These are phyloP conservation scores for Catharus bicknelli DNA, from an alignment of 2,113 vertebrate genomes.

Conservation along the genomic window DNA sequence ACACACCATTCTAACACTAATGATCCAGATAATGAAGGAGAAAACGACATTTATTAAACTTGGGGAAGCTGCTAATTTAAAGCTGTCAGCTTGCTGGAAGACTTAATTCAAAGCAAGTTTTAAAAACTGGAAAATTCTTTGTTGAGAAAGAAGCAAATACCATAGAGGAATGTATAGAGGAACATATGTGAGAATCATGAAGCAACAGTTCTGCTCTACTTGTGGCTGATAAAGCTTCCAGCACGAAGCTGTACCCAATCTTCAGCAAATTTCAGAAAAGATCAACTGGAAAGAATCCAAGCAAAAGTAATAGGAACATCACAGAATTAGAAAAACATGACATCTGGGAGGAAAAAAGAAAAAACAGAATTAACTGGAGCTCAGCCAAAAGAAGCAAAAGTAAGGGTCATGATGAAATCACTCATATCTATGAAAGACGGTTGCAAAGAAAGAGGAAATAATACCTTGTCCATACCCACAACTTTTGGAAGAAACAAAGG, in stretches of 20 bases:
- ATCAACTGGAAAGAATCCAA: slow-evolving; percentile 37
- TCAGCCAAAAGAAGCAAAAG: slow-evolving; percentile 11
- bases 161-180: background rate
- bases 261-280: slow-evolving; percentile 39
- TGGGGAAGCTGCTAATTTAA: background rate
- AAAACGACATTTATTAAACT: background rate
- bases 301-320: slow-evolving; percentile 36
- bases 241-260: background rate
- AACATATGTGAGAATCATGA: slow-evolving; percentile 5
- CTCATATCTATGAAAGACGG: background rate
- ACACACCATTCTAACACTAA: background rate
- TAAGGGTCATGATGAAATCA: background rate
- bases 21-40: background rate
- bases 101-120: slow-evolving; percentile 18
- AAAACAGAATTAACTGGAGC: background rate
- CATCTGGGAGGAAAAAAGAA: slow-evolving; percentile 3
- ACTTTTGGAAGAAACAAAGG: background rate
- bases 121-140: slow-evolving; percentile 1
- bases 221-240: slow-evolving; percentile 2
- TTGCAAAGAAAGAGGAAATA: background rate
- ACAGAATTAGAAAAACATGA: slow-evolving; percentile 47
- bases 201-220: slow-evolving; percentile 26
- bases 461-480: background rate
- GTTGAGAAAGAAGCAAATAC: background rate
- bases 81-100: background rate